phyloP scores from a whole-genome alignment of 2,888 invertebrate genomes.

The Phalera bucephala region DNA sequence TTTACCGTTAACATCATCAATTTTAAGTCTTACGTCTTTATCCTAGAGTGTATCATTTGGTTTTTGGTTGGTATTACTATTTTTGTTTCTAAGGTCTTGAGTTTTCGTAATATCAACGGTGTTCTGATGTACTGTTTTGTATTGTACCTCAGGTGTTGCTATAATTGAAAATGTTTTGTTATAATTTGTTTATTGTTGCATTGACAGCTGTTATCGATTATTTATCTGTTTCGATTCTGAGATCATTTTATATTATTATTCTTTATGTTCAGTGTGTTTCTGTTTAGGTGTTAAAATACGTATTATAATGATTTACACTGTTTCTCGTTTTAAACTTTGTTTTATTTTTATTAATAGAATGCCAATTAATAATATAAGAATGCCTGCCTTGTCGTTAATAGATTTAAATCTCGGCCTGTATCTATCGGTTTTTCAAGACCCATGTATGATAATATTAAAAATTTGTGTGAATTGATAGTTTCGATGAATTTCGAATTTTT shows the following conservation, averaged over 20 bases:
- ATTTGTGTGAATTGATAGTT: too few species aligned
- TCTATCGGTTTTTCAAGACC: too few species aligned
- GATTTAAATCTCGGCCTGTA: too few species aligned
- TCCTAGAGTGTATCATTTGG: constrained; percentile 35
- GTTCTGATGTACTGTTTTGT: constrained; percentile 49
- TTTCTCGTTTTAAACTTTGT: too few species aligned
- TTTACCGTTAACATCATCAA: constrained; percentile 19
- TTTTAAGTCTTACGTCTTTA: constrained; percentile 29
- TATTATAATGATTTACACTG: too few species aligned
- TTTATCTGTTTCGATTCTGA: constrained; percentile 4
- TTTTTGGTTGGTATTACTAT: constrained; percentile 15
- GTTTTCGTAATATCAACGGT: constrained; percentile 63
- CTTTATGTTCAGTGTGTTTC: not conserved
- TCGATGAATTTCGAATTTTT: too few species aligned
- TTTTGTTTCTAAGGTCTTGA: constrained; percentile 39
- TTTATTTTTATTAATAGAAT: too few species aligned
- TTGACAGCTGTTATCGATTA: not conserved
- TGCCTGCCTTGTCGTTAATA: too few species aligned
- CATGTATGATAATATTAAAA: too few species aligned
- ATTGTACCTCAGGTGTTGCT: constrained; percentile 36
- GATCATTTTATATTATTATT: not conserved
- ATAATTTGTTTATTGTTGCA: constrained; percentile 11
- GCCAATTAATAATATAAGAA: too few species aligned
- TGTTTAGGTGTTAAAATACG: not conserved
- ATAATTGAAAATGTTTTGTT: constrained; percentile 39